Base-by-base conservation (phyloP, 2,888 invertebrate species). In the Lobophora halterata region DNA sequence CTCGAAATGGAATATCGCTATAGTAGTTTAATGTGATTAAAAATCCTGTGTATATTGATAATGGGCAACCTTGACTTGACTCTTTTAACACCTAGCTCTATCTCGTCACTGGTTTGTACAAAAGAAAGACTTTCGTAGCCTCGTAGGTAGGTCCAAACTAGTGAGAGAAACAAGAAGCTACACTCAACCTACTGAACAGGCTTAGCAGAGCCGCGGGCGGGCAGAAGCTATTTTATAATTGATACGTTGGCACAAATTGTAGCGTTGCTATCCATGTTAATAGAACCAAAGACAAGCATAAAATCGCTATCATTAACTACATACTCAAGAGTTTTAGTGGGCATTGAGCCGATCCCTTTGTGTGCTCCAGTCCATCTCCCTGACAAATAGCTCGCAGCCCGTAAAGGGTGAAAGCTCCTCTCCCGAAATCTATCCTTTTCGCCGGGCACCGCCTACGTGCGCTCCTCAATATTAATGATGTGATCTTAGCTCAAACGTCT, bases 401-500 rank as follows among this genome's bases (percentile, higher is more conserved):
- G 70, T 76, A 86, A 86, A 83, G 86, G 85, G 85, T 87, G 71
- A 79, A 79, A 79, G 80, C 71, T 72, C 62, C 67, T 74, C 75
- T 71, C 67, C 70, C 74, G 78, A 76, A 79, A 81, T 72, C 57
- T 76, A 79, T 81, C 79, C 76, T 74, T 73, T 76, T 70, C 68
- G 55, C 44, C 55, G 58, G 60, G 63, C 66, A 55, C 79, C 83
- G 83, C 80, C 82, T 73, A 72, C 83, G 68, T 66, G 74, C 69
- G 71, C 71, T 70, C 65, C 79, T 82, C 78, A 74, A 81, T 86
- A 86, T 87, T 86, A 87, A 86, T 87, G 85, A 86, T 82, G 79
- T 76, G 81, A 85, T 80, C 74, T 85, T 76, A 80, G 79, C 77
- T 77, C 79, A 74, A 76, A 75, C 76, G 78, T 79, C 78, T 74